A percentile compares a stretch with the other conserved stretches of the same genome.
Evolutionary conservation across 2,113 vertebrate species (phyloP).

Genomic region (Scomber colias): DNA sequence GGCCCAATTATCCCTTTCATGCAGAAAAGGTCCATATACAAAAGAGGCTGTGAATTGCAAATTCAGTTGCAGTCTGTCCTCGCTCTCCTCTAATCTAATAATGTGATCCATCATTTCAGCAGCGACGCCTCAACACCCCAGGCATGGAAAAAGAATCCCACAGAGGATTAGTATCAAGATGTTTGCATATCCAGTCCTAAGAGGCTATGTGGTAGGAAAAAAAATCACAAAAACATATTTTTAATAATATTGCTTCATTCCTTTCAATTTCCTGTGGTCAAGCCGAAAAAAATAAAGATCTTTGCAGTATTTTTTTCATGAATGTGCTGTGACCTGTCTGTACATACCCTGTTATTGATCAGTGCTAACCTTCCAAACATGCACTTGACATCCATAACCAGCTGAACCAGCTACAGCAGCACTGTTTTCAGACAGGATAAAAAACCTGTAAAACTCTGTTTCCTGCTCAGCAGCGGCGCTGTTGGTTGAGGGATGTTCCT

Average conservation of each 20-base stretch:
- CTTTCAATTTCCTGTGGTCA: background rate
- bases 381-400: slow-evolving; percentile 66
- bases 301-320: background rate
- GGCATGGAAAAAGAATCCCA: slow-evolving; percentile 58
- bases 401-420: background rate
- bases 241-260: background rate
- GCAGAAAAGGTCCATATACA: slow-evolving; percentile 70
- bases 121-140: slow-evolving; percentile 51
- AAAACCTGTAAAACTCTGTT: slow-evolving; percentile 16
- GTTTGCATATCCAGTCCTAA: slow-evolving; percentile 65
- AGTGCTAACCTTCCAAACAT: slow-evolving; percentile 30
- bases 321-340: too few species aligned
- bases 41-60: slow-evolving; percentile 77
- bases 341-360: background rate
- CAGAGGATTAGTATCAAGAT: slow-evolving; percentile 72
- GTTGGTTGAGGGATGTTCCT: slow-evolving; percentile 84
- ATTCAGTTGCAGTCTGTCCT: slow-evolving; percentile 67
- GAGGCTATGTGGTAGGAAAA: slow-evolving; percentile 10
- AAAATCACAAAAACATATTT: slow-evolving; percentile 20
- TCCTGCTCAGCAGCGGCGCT: slow-evolving; percentile 49
- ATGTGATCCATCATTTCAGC: slow-evolving; percentile 80
- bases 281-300: background rate
- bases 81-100: slow-evolving; percentile 76
- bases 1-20: slow-evolving; percentile 79
- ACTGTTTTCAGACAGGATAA: background rate